These are phyloP conservation scores for Salvelinus alpinus DNA, from an alignment of 2,113 vertebrate species.

Conservation along the genomic window DNA sequence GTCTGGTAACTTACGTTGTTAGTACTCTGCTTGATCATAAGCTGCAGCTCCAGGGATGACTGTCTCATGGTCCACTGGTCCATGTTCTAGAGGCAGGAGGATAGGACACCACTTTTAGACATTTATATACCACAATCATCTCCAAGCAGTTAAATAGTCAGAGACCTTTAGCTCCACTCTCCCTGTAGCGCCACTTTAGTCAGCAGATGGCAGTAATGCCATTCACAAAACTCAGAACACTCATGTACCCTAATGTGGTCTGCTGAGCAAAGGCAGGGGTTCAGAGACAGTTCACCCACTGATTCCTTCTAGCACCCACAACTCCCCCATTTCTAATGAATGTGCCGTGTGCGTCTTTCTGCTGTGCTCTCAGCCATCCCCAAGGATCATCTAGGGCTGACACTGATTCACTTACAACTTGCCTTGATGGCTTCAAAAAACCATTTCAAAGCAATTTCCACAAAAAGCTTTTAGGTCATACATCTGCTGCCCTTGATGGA, in stretches of 20 bases:
- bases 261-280: neutral
- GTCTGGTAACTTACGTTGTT: slow-evolving; percentile 82
- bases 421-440: neutral
- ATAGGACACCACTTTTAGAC: neutral
- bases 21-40: slow-evolving; percentile 98
- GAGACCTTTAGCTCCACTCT: neutral
- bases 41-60: slow-evolving; percentile 94
- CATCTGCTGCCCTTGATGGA: neutral
- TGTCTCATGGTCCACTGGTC: slow-evolving; percentile 99
- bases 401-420: neutral
- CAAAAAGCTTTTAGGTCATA: neutral
- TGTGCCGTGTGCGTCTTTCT: neutral
- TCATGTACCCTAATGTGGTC: neutral
- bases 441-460: neutral
- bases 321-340: neutral
- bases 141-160: neutral
- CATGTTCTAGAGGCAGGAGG: slow-evolving; percentile 82
- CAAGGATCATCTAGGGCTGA: neutral
- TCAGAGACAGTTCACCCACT: neutral
- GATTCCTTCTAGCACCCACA: neutral
- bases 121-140: neutral
- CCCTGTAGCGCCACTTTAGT: neutral
- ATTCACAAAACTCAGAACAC: slow-evolving; percentile 5
- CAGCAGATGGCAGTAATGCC: slow-evolving; percentile 50
- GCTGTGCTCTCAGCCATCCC: neutral